Conservation (phyloP, 1,140 invertebrate genomes). For the Mycetomoellerius zeteki region DNA sequence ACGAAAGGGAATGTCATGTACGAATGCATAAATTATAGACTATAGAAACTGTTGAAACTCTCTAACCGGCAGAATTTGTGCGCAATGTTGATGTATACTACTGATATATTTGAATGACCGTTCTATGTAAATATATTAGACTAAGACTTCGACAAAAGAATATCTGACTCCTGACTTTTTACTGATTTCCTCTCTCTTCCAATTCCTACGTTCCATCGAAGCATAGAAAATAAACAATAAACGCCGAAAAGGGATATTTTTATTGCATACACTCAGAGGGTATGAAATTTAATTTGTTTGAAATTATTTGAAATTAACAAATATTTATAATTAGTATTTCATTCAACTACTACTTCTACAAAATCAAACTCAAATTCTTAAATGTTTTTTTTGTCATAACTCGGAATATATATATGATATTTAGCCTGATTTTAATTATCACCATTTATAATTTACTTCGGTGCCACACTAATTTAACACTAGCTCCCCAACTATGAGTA, state of each 20-base stretch:
- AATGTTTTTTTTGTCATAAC: background rate
- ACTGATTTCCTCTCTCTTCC: background rate
- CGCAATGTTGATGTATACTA: conserved; percentile 77
- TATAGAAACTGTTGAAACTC: conserved; percentile 26
- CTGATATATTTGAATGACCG: conserved; percentile 78
- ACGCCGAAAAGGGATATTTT: background rate
- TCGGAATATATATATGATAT: background rate
- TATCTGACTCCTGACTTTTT: conserved; percentile 62
- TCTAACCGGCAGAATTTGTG: conserved; percentile 63
- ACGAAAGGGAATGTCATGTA: background rate
- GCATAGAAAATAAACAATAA: background rate
- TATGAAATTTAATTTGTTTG: background rate
- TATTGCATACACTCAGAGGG: background rate
- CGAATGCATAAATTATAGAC: background rate
- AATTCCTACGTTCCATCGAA: background rate
- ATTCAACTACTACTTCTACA: background rate
- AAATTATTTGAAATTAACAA: background rate
- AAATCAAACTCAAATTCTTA: background rate
- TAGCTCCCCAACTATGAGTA: too few relatives aligned
- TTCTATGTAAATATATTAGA: conserved; percentile 82
- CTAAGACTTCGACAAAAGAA: conserved; percentile 75
- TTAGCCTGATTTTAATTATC: background rate
- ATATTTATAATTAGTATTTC: background rate
- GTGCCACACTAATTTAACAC: too few relatives aligned
- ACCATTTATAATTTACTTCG: too few relatives aligned